Conservation (phyloP, 2,888 invertebrate species). For the Trilocha varians region DNA sequence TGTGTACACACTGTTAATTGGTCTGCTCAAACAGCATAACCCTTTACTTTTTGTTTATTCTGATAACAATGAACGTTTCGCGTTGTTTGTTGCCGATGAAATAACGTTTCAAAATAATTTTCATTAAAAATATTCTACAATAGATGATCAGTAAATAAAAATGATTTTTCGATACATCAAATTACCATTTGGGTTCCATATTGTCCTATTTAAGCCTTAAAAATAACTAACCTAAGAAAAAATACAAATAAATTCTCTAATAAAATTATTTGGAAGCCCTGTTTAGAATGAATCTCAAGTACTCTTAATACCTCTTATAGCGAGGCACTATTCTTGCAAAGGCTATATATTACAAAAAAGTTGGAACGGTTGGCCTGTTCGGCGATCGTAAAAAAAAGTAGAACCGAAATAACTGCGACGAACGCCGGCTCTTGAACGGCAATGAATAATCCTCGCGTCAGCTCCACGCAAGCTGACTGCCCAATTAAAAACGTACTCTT, state of each 20-base stretch:
- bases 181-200: too few relatives aligned
- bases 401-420: constrained; percentile 46
- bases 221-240: too few relatives aligned
- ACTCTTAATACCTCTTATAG: too few relatives aligned
- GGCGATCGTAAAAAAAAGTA: constrained; percentile 42
- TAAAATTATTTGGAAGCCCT: too few relatives aligned
- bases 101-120: background rate
- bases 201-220: too few relatives aligned
- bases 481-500: constrained; percentile 73
- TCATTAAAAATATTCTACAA: too few relatives aligned
- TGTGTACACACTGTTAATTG: background rate
- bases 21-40: background rate
- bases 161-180: too few relatives aligned
- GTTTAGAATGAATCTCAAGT: too few relatives aligned
- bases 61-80: background rate
- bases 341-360: constrained; percentile 24
- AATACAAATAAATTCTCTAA: too few relatives aligned
- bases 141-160: too few relatives aligned
- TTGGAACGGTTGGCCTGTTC: constrained; percentile 28
- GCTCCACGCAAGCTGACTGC: constrained; percentile 62
- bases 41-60: background rate
- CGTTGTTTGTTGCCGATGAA: background rate
- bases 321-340: constrained; percentile 8
- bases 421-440: constrained; percentile 60
- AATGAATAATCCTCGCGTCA: constrained; percentile 71